A percentile compares a stretch with the other conserved stretches of the same genome.
Evolutionary conservation across 1,140 invertebrate genomes (phyloP).

Genomic region (Acromyrmex charruanus): DNA sequence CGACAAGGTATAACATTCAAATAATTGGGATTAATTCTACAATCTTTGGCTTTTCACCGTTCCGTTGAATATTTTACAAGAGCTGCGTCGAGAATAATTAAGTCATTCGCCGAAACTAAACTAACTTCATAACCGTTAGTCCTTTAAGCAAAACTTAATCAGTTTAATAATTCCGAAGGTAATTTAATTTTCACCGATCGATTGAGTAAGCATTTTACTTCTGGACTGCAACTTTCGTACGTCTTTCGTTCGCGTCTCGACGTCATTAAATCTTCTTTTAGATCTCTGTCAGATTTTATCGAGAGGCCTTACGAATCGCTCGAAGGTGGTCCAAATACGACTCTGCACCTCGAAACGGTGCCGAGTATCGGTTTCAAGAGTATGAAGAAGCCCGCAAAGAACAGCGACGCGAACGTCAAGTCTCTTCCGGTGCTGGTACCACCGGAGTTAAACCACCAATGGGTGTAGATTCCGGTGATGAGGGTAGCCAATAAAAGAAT

Average conservation of each 20-base stretch:
- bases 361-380: slow-evolving; percentile 82
- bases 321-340: slow-evolving; percentile 75
- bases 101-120: not conserved
- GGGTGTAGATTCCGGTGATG: slow-evolving; percentile 81
- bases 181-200: not conserved
- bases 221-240: not conserved
- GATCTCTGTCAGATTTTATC: slow-evolving; percentile 27
- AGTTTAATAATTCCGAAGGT: not conserved
- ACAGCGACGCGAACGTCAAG: slow-evolving; percentile 77
- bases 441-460: slow-evolving; percentile 72
- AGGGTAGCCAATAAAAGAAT: slow-evolving; percentile 80
- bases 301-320: slow-evolving; percentile 29
- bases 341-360: slow-evolving; percentile 77
- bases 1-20: not conserved
- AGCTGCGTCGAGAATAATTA: not conserved
- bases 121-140: not conserved
- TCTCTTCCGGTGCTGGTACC: slow-evolving; percentile 71
- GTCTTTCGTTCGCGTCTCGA: not conserved
- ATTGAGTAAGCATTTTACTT: slow-evolving; percentile 3
- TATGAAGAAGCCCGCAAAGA: slow-evolving; percentile 80
- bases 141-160: not conserved
- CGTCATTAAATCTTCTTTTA: not conserved
- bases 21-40: slow-evolving; percentile 10
- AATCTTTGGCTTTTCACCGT: slow-evolving; percentile 41
- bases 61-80: not conserved